Percentiles rank a stretch among this genome's conserved stretches.
Conservation (phyloP, 1,140 invertebrate species). For the Anagrus nilaparvatae region DNA sequence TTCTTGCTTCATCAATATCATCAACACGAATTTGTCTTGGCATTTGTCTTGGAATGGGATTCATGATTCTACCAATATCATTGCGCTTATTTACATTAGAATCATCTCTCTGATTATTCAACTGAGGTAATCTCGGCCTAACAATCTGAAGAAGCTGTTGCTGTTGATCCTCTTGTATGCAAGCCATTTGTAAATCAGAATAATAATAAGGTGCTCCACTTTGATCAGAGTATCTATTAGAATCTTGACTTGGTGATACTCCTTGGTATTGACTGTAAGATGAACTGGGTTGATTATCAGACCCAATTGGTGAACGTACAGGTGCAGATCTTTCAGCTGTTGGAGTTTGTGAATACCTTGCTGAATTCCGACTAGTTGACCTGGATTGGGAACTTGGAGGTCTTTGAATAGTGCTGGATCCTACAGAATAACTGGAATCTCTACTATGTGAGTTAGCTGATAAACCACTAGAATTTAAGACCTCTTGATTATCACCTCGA, state of each 20-base stretch:
- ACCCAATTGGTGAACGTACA: too few relatives aligned
- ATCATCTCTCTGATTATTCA: conserved; percentile 60
- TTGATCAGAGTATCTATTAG: conserved; percentile 24
- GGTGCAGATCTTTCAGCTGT: too few relatives aligned
- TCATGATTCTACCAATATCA: conserved; percentile 68
- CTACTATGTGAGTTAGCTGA: conserved; percentile 21
- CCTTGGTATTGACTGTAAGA: too few relatives aligned
- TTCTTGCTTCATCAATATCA: conserved; percentile 42
- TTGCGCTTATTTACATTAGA: conserved; percentile 48
- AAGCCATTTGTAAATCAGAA: conserved; percentile 54
- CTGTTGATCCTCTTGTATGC: neutral
- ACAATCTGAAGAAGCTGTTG: conserved; percentile 10
- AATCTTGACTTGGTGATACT: conserved; percentile 35
- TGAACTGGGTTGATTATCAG: conserved; percentile 28
- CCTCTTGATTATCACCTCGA: conserved; percentile 4
- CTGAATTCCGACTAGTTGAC: conserved; percentile 29
- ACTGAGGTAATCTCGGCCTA: conserved; percentile 33
- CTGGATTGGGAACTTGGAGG: conserved; percentile 21
- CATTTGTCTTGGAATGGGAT: conserved; percentile 49
- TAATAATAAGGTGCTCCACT: conserved; percentile 71
- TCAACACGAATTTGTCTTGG: conserved; percentile 32
- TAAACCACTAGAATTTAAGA: conserved; percentile 12
- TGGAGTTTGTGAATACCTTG: conserved; percentile 21
- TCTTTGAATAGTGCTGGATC: conserved; percentile 14
- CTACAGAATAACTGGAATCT: conserved; percentile 28